Evolutionary conservation across 2,113 vertebrate species (phyloP).

Genomic region (Atrichornis clamosus): DNA sequence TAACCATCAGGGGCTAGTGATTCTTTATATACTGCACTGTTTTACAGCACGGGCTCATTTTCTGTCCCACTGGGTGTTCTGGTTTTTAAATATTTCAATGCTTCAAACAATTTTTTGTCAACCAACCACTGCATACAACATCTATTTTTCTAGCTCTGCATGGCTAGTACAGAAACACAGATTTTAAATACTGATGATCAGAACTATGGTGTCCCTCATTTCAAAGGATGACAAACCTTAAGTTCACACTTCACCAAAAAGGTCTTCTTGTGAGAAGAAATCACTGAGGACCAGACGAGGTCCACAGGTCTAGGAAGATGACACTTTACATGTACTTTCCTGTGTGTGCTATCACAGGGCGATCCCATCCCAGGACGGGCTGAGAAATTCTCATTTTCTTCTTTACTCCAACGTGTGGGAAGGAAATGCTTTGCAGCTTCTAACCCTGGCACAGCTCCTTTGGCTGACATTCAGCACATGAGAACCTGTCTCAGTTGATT

Average conservation of each 20-base stretch:
- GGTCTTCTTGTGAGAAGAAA: neutral
- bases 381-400: neutral
- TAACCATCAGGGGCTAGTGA: constrained; percentile 8
- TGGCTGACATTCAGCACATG: neutral
- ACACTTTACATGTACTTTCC: neutral
- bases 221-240: neutral
- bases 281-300: neutral
- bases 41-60: constrained; percentile 35
- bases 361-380: neutral
- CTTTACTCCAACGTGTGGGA: fast-evolving
- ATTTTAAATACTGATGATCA: neutral
- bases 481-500: neutral
- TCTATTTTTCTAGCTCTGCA: constrained; percentile 6
- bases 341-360: neutral
- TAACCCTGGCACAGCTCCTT: neutral
- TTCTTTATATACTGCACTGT: constrained; percentile 15
- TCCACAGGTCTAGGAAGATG: neutral
- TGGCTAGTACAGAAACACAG: neutral
- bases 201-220: neutral
- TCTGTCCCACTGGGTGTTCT: neutral
- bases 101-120: constrained; percentile 17
- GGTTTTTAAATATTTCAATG: constrained; percentile 40
- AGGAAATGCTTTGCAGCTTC: neutral
- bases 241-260: neutral
- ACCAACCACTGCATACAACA: neutral